Evolutionary conservation across 2,797 vertebrate genomes (phyloP).

Genomic region (Prunella strophiata): DNA sequence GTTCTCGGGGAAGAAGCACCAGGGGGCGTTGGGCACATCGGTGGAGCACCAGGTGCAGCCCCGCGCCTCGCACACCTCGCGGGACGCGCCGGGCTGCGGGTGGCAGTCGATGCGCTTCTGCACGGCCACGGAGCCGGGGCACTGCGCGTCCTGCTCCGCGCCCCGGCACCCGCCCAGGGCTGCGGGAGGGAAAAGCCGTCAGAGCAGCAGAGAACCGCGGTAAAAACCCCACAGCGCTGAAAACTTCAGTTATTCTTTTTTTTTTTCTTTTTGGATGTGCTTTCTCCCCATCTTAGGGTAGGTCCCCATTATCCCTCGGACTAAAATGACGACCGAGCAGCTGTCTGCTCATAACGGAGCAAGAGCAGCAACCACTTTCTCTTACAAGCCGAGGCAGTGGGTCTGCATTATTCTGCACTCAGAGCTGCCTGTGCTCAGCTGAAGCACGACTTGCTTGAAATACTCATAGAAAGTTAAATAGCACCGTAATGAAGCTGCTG

Average conservation of each 20-base stretch:
- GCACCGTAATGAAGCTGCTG: not conserved
- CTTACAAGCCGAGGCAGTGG: not conserved
- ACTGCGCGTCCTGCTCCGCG: not conserved
- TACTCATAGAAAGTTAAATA: not conserved
- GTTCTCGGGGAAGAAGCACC: constrained; percentile 25
- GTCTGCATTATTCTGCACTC: not conserved
- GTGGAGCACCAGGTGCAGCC: constrained; percentile 29
- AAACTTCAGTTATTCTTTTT: accelerated
- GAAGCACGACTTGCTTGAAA: not conserved
- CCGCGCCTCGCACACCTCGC: not conserved
- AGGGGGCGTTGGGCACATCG: not conserved
- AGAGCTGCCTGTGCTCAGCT: not conserved
- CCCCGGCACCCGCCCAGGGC: not conserved
- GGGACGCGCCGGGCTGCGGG: not conserved
- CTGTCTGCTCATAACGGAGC: accelerated
- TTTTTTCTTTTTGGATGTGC: too few relatives aligned
- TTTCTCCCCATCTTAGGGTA: not conserved
- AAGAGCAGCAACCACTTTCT: not conserved
- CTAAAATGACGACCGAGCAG: not conserved
- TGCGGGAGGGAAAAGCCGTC: not conserved
- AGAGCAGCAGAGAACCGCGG: not conserved
- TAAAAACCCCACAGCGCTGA: accelerated
- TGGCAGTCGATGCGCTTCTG: not conserved
- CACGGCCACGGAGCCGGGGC: accelerated
- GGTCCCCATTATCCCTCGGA: accelerated